Evolutionary conservation across 2,797 vertebrate species (phyloP).

Genomic region (Streptopelia turtur): DNA sequence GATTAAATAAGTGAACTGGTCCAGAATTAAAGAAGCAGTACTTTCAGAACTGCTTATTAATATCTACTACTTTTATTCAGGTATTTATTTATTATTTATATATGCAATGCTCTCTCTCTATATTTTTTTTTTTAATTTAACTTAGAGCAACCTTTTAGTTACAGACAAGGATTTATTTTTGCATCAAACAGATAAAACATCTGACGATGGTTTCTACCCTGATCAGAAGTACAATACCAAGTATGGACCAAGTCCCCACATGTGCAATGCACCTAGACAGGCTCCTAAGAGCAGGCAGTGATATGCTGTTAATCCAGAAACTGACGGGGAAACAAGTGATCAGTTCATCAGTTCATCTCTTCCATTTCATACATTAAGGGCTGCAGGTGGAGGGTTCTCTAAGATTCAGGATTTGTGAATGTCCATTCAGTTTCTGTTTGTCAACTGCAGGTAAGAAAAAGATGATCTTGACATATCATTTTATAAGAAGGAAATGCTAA

Average conservation of each 20-base stretch:
- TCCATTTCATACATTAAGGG: not conserved
- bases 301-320: not conserved
- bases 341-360: not conserved
- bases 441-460: not conserved
- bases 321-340: not conserved
- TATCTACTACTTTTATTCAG: not conserved
- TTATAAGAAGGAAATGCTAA: not conserved
- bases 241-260: not conserved
- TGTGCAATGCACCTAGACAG: not conserved
- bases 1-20: not conserved
- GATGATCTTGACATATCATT: not conserved
- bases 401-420: not conserved
- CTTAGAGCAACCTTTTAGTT: not conserved
- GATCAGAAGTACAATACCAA: not conserved
- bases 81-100: not conserved
- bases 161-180: not conserved
- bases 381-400: not conserved
- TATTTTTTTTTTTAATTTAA: not conserved
- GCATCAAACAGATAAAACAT: not conserved
- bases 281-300: not conserved
- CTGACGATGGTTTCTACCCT: not conserved
- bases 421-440: not conserved
- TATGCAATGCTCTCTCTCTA: too few relatives aligned
- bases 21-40: not conserved
- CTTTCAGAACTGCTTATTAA: not conserved